These are phyloP conservation scores for Meandrina meandrites DNA, from an alignment of 92 coral and sea anemone species.

Conservation along the genomic window DNA sequence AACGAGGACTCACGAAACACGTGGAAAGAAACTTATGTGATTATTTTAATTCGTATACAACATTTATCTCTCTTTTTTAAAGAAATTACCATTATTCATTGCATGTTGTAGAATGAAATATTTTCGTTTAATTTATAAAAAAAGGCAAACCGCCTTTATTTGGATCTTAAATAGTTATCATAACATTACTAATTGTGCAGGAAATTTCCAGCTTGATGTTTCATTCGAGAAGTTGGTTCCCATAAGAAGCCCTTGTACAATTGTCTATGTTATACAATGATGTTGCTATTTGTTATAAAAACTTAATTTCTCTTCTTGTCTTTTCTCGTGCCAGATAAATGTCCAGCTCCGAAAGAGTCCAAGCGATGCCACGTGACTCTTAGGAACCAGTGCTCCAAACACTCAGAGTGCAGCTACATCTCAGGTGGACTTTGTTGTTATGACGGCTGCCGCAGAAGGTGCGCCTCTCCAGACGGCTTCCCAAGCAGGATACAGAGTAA, in stretches of 20 bases:
- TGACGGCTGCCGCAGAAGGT: slow-evolving; percentile 67
- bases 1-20: neutral
- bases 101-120: neutral
- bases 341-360: slow-evolving; percentile 27
- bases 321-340: slow-evolving; percentile 13
- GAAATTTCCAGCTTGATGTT: neutral
- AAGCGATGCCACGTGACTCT: slow-evolving; percentile 20
- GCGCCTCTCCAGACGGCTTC: slow-evolving; percentile 27
- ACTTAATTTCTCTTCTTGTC: neutral
- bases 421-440: slow-evolving; percentile 54
- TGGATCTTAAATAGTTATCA: neutral
- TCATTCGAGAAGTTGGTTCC: too few species aligned
- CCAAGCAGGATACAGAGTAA: neutral
- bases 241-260: neutral
- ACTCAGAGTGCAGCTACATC: slow-evolving; percentile 47
- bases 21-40: neutral
- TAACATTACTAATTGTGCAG: neutral
- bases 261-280: neutral
- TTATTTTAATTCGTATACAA: too few species aligned
- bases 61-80: too few species aligned
- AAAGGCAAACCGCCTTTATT: neutral
- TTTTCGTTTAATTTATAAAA: neutral
- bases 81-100: neutral
- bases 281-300: neutral
- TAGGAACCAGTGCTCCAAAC: slow-evolving; percentile 44